Percentiles rank a stretch among this genome's conserved stretches.
Conservation (phyloP, 2,888 invertebrate species). For the Epirrhoe alternata region DNA sequence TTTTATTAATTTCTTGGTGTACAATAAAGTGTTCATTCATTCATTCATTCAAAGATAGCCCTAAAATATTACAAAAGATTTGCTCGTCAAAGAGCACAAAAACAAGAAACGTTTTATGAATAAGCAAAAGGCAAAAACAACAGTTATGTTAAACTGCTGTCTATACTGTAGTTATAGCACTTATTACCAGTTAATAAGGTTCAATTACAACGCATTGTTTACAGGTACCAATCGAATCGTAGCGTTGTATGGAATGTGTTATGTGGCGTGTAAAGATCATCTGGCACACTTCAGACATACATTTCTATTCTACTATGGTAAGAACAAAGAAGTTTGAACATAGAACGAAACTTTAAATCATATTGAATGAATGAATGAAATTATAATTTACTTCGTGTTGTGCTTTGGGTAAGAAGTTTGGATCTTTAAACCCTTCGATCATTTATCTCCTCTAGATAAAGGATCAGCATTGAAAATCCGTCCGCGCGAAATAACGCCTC, state of each 20-base stretch:
- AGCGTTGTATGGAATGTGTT: conserved; percentile 58
- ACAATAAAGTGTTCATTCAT: no score
- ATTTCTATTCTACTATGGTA: background rate
- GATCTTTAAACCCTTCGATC: no score
- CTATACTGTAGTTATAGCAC: conserved; percentile 14
- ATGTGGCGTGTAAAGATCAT: conserved; percentile 66
- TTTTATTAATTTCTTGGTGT: no score
- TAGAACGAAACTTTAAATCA: background rate
- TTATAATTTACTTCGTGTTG: no score
- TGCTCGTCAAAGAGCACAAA: no score
- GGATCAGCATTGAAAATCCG: no score
- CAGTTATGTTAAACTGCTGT: conserved; percentile 18
- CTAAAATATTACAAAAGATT: no score
- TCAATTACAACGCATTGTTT: conserved; percentile 18
- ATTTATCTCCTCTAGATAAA: no score
- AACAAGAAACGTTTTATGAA: background rate
- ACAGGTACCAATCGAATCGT: conserved; percentile 47
- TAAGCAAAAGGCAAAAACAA: conserved; percentile 26
- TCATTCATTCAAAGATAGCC: no score
- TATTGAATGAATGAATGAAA: no score
- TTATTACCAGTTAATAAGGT: conserved; percentile 24
- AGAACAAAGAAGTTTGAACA: background rate
- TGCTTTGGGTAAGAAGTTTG: no score
- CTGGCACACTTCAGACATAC: conserved; percentile 44
- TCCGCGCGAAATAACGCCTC: no score